Conservation (phyloP, 1,140 invertebrate genomes). For the Heliconius hewitsoni region DNA sequence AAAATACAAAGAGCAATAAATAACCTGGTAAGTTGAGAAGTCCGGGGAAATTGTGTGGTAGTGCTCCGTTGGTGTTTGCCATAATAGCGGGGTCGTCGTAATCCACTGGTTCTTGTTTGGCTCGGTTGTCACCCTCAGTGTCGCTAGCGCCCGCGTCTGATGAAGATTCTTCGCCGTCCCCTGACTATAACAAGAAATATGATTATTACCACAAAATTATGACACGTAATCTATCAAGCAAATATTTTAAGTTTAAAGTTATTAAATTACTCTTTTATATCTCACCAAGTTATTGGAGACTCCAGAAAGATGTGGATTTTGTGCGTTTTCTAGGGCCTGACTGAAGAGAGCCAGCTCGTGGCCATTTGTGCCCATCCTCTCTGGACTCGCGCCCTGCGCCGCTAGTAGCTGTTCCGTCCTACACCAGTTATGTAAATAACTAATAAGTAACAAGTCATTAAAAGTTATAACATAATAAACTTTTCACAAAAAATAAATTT, state of each 20-base stretch:
- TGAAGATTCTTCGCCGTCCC: slow-evolving; percentile 88
- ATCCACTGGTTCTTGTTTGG: slow-evolving; percentile 84
- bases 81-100: slow-evolving; percentile 85
- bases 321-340: slow-evolving; percentile 87
- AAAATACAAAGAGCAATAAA: neutral
- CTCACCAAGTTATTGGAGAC: slow-evolving; percentile 73
- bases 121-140: slow-evolving; percentile 82
- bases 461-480: neutral
- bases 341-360: slow-evolving; percentile 86
- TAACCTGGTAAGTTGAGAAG: slow-evolving; percentile 71
- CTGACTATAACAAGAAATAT: slow-evolving; percentile 41
- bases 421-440: slow-evolving; percentile 49
- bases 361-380: slow-evolving; percentile 73
- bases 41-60: slow-evolving; percentile 76
- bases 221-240: neutral
- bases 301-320: slow-evolving; percentile 63
- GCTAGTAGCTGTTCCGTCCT: slow-evolving; percentile 74
- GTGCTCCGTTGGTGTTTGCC: slow-evolving; percentile 85
- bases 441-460: slow-evolving; percentile 34
- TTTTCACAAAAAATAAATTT: too few species aligned
- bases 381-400: slow-evolving; percentile 69
- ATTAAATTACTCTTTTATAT: neutral
- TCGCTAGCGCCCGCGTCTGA: slow-evolving; percentile 86
- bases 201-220: neutral
- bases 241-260: neutral